Evolutionary conservation across 2,888 invertebrate genomes (phyloP).

Genomic region (Folsomia candida): DNA sequence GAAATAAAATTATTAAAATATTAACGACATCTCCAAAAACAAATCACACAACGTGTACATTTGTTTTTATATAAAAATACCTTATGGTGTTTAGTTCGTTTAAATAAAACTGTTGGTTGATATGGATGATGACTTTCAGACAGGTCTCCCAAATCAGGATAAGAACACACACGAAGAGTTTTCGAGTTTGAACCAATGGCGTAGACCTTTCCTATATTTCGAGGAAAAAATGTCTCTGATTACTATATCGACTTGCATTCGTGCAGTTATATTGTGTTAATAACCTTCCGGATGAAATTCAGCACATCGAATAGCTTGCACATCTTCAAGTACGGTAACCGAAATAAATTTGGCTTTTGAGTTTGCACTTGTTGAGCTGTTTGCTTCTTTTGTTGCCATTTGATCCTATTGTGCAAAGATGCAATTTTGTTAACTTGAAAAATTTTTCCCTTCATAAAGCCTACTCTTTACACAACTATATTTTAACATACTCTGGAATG

Average conservation of each 20-base stretch:
- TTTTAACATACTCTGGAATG: conserved; percentile 1
- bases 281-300: conserved; percentile 96
- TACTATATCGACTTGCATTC: too few species aligned
- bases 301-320: conserved; percentile 94
- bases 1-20: not conserved
- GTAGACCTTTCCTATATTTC: too few species aligned
- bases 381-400: not conserved
- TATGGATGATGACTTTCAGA: conserved; percentile 70
- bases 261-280: too few species aligned
- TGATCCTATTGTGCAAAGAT: conserved; percentile 1
- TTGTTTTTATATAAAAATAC: conserved; percentile 11
- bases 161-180: conserved; percentile 91
- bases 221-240: too few species aligned
- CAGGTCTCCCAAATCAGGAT: conserved; percentile 83
- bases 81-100: conserved; percentile 95
- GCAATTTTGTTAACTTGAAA: not conserved
- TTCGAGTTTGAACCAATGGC: conserved; percentile 98
- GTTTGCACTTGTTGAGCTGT: not conserved
- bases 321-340: conserved; percentile 87
- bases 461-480: too few species aligned
- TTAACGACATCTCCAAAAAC: not conserved
- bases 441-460: too few species aligned
- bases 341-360: conserved; percentile 66
- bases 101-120: conserved; percentile 88
- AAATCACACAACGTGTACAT: not conserved